Conservation (phyloP, 1,140 invertebrate genomes). For the Drosophila mojavensis region DNA sequence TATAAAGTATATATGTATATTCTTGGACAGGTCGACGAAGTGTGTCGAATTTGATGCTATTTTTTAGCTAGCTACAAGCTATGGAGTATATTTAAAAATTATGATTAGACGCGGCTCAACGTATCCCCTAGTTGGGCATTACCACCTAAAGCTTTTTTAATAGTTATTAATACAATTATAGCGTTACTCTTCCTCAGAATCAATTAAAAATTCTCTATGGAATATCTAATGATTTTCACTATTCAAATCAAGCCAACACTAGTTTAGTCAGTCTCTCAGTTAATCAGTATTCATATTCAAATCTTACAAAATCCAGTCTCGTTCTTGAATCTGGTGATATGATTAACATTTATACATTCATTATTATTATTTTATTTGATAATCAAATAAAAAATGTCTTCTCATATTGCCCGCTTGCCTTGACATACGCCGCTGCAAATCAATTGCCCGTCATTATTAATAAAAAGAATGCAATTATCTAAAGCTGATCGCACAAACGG, state of each 20-base stretch:
- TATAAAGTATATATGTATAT: too few species aligned
- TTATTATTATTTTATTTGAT: conserved; percentile 11
- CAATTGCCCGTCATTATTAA: conserved; percentile 14
- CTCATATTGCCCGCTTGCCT: conserved; percentile 12
- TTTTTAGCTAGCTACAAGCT: too few species aligned
- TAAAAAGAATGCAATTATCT: conserved; percentile 41
- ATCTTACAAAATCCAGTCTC: conserved; percentile 36
- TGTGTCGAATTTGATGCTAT: too few species aligned
- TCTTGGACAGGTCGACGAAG: too few species aligned
- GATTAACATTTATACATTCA: neutral
- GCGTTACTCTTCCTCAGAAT: too few species aligned
- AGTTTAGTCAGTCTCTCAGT: neutral
- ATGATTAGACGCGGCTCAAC: too few species aligned
- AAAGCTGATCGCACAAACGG: neutral
- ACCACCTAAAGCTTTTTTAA: too few species aligned
- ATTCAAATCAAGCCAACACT: neutral
- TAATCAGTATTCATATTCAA: conserved; percentile 5
- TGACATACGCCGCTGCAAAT: conserved; percentile 17
- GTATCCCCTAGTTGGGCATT: too few species aligned
- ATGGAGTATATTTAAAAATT: too few species aligned
- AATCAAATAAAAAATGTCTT: conserved; percentile 24
- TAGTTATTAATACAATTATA: too few species aligned
- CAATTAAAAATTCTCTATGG: too few species aligned
- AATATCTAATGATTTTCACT: neutral
- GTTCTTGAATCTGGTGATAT: conserved; percentile 13